These are phyloP conservation scores for Sabellastarte sp. DNA, from an alignment of 2,888 invertebrate genomes.

Conservation along the genomic window DNA sequence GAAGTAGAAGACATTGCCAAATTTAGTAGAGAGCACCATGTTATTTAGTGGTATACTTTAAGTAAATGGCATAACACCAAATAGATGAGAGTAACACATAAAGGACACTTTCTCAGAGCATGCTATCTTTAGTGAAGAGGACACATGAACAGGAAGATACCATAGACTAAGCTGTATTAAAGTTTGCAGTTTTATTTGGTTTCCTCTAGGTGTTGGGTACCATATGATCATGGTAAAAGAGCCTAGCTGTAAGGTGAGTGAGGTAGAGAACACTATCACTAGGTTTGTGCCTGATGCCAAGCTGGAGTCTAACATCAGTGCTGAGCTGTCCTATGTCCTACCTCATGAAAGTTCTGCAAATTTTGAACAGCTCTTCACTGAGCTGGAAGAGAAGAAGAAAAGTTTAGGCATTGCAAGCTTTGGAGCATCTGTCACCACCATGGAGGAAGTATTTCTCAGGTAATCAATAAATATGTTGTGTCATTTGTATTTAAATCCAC, in stretches of 20 bases:
- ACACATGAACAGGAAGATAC: no score
- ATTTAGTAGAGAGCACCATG: no score
- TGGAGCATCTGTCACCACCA: conserved; percentile 79
- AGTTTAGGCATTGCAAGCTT: conserved; percentile 73
- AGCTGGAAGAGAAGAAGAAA: conserved; percentile 45
- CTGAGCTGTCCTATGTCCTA: conserved; percentile 50
- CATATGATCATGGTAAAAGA: conserved; percentile 70
- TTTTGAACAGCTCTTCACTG: conserved; percentile 45
- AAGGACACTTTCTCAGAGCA: no score
- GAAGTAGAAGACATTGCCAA: no score
- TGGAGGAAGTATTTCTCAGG: conserved; percentile 75
- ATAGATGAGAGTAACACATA: no score
- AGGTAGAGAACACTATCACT: conserved; percentile 67
- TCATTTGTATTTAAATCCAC: no score
- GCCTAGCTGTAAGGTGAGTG: conserved; percentile 58
- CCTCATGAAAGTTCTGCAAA: conserved; percentile 48
- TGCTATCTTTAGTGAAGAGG: no score
- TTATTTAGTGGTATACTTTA: no score
- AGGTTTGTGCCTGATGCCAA: conserved; percentile 69
- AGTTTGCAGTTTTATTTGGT: no score
- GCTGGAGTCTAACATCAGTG: conserved; percentile 61
- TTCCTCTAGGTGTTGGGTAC: conserved; percentile 74
- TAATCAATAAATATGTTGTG: no score
- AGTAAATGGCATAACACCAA: no score
- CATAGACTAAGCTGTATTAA: no score